Evolutionary conservation across 2,113 vertebrate species (phyloP).

Genomic region (Oenanthe oenanthe): DNA sequence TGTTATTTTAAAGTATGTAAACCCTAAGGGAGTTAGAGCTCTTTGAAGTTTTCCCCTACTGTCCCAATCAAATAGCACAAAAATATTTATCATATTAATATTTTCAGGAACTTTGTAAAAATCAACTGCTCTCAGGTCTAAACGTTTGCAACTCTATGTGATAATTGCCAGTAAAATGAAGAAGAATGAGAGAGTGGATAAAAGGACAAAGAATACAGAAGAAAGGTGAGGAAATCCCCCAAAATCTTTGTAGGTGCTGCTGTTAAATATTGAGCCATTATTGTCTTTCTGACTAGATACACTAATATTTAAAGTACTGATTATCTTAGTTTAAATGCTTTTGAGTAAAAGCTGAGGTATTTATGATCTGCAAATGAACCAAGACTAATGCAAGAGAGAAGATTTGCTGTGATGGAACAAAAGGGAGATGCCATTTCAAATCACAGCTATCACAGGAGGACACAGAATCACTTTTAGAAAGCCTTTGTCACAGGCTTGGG

Average conservation of each 20-base stretch:
- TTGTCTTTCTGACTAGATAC: neutral
- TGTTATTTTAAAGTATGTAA: constrained; percentile 54
- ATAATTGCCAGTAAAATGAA: neutral
- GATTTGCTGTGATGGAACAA: neutral
- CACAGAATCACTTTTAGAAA: neutral
- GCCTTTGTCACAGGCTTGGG: neutral
- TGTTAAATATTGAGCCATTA: neutral
- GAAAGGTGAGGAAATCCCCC: neutral
- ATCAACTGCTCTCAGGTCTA: neutral
- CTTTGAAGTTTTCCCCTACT: constrained; percentile 36
- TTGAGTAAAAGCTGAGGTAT: neutral
- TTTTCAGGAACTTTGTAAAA: constrained; percentile 15
- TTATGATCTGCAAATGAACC: neutral
- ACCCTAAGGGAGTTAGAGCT: constrained; percentile 9
- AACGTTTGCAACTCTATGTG: neutral
- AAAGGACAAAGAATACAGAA: neutral
- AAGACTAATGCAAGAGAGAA: neutral
- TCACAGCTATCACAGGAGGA: neutral
- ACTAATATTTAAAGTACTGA: neutral
- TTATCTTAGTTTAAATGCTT: neutral
- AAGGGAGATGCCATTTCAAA: neutral
- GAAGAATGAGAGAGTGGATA: neutral
- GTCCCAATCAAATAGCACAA: neutral
- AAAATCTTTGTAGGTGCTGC: neutral
- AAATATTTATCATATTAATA: neutral